Percentiles rank a stretch among this genome's conserved stretches.
phyloP scores from a whole-genome alignment of 2,888 invertebrate genomes.

The Parnassius mnemosyne region DNA sequence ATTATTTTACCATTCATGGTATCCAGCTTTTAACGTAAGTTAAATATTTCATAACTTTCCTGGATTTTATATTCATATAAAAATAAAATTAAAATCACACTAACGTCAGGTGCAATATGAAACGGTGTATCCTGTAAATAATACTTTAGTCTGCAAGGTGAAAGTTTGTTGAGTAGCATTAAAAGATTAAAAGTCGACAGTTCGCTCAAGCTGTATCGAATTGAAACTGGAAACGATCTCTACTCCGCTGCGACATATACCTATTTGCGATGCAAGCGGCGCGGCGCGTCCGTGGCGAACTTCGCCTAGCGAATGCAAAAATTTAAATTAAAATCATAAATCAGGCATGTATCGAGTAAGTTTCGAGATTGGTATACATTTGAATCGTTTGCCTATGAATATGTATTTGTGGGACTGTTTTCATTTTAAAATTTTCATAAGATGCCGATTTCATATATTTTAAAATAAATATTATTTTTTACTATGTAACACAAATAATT shows the following conservation, averaged over 20 bases:
- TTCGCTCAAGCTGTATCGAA: constrained; percentile 72
- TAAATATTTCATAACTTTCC: too few species aligned
- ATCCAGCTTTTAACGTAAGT: too few species aligned
- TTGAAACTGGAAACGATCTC: constrained; percentile 68
- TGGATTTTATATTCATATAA: too few species aligned
- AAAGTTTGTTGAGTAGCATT: constrained; percentile 77
- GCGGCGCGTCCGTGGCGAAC: constrained; percentile 74
- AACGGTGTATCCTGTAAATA: constrained; percentile 2
- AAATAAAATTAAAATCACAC: too few species aligned
- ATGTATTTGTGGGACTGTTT: constrained; percentile 48
- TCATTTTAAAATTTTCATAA: constrained; percentile 31
- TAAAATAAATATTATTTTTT: too few species aligned
- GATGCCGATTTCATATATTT: neutral
- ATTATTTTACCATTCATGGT: too few species aligned
- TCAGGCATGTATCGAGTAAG: constrained; percentile 79
- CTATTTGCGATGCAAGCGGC: constrained; percentile 77
- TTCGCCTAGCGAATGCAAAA: constrained; percentile 79
- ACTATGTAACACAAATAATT: too few species aligned
- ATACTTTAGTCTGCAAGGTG: constrained; percentile 46
- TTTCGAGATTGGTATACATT: constrained; percentile 75
- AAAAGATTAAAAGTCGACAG: constrained; percentile 79
- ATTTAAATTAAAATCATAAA: constrained; percentile 82
- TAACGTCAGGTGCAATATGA: too few species aligned
- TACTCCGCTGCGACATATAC: constrained; percentile 60
- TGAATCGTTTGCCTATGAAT: constrained; percentile 60